Conservation (phyloP, 2,113 vertebrate species). For the Isurus oxyrinchus region DNA sequence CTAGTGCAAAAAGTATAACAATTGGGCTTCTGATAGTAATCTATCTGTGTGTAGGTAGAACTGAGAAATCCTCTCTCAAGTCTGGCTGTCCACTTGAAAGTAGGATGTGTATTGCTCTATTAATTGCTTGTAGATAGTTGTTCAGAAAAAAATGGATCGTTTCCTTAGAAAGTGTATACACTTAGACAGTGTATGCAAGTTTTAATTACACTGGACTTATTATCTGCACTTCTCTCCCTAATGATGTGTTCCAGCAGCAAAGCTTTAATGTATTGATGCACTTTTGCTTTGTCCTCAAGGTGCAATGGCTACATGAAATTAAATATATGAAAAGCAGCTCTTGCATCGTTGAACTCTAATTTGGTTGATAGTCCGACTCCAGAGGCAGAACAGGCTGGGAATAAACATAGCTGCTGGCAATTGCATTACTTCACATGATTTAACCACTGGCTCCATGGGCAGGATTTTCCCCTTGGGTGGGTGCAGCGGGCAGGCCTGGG, state of each 20-base stretch:
- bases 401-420: not conserved
- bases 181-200: not conserved
- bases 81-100: not conserved
- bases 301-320: not conserved
- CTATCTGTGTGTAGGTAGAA: not conserved
- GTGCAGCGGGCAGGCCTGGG: too few species aligned
- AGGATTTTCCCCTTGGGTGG: too few species aligned
- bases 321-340: not conserved
- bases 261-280: not conserved
- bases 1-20: not conserved
- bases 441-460: not conserved
- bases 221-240: not conserved
- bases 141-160: not conserved
- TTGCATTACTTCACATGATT: not conserved
- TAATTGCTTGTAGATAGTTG: not conserved
- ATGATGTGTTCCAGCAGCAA: not conserved
- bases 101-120: not conserved
- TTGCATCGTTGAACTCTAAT: not conserved
- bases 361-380: not conserved
- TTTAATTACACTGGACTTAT: not conserved
- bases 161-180: not conserved
- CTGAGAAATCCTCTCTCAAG: not conserved
- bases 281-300: not conserved
- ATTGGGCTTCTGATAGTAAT: not conserved
- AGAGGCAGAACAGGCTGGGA: not conserved